Evolutionary conservation across 2,113 vertebrate species (phyloP).

Genomic region (Genyomyrus donnyi): DNA sequence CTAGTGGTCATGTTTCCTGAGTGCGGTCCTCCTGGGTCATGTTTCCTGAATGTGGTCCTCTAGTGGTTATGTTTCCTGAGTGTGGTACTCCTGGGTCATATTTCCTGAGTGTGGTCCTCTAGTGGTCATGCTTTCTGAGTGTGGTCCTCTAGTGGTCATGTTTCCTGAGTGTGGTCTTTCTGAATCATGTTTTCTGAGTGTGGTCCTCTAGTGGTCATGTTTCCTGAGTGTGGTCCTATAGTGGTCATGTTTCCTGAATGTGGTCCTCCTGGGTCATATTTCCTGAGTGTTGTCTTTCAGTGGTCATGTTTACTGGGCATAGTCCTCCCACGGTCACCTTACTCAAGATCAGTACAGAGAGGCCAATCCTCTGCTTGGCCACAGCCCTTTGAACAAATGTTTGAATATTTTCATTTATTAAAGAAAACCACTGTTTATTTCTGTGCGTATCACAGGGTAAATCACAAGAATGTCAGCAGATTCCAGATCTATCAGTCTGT

Average conservation of each 20-base stretch:
- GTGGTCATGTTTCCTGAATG: neutral
- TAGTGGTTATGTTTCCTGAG: neutral
- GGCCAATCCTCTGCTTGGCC: neutral
- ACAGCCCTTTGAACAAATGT: neutral
- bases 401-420: neutral
- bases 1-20: neutral
- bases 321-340: neutral
- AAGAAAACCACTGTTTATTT: neutral
- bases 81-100: neutral
- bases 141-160: neutral
- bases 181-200: neutral
- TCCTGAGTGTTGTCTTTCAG: neutral
- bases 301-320: neutral
- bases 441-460: neutral
- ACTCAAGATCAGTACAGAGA: neutral
- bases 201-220: neutral
- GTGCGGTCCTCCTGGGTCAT: neutral
- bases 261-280: neutral
- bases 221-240: neutral
- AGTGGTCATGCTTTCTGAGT: too few species aligned
- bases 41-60: neutral
- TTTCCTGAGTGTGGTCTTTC: neutral
- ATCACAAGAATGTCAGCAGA: neutral
- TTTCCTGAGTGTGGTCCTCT: neutral
- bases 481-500: neutral